phyloP scores from a whole-genome alignment of 2,797 vertebrate genomes.

The Tadarida brasiliensis region DNA sequence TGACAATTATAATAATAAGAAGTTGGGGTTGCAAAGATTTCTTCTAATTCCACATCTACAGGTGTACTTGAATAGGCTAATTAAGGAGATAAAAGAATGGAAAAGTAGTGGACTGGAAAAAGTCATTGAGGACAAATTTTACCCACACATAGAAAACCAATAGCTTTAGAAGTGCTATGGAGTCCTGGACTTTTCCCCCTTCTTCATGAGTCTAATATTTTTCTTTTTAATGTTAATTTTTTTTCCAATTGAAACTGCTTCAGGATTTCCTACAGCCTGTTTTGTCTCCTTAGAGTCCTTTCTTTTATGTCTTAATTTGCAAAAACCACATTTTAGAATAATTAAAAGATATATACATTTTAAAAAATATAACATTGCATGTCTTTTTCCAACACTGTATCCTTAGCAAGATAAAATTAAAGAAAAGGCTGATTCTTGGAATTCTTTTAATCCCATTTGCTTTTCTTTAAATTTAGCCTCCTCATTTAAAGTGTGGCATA shows the following conservation, averaged over 20 bases:
- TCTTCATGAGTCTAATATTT: not conserved
- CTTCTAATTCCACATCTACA: not conserved
- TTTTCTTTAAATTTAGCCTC: conserved; percentile 8
- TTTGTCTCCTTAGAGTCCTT: not conserved
- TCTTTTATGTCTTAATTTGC: not conserved
- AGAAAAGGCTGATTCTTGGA: not conserved
- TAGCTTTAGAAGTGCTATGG: not conserved
- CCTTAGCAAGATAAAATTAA: not conserved
- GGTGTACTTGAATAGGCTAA: not conserved
- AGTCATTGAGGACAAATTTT: not conserved
- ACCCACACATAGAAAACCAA: not conserved
- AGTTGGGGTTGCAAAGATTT: not conserved
- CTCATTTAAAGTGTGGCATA: not conserved
- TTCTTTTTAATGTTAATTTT: not conserved
- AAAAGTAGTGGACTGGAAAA: not conserved
- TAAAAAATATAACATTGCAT: not conserved
- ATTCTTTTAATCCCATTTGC: not conserved
- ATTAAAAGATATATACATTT: not conserved
- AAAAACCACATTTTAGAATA: not conserved
- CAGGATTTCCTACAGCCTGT: not conserved
- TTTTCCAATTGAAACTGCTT: not conserved
- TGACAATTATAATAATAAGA: conserved; percentile 12
- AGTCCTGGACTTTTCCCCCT: not conserved
- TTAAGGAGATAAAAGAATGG: not conserved
- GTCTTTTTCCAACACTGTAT: not conserved